A percentile compares a stretch with the other conserved stretches of the same genome.
These are phyloP conservation scores for Microctenopoma stevenorrisi DNA, from an alignment of 2,797 vertebrate genomes.

Conservation along the genomic window DNA sequence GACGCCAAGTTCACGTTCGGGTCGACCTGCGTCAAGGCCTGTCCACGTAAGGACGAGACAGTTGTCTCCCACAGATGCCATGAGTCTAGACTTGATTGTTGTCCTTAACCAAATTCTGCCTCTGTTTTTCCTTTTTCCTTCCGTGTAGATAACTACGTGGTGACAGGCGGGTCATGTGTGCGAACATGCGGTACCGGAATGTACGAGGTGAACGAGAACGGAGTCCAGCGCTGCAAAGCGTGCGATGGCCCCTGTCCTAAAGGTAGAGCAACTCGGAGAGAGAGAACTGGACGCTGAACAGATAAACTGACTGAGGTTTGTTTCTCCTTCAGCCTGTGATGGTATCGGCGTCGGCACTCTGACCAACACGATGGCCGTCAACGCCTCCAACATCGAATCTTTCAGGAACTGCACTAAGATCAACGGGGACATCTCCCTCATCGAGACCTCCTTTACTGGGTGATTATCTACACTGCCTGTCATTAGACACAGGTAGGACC, in stretches of 20 bases:
- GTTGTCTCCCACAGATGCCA: no score
- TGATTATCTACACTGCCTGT: conserved; percentile 60
- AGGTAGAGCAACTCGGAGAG: conserved; percentile 78
- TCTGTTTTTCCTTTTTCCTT: not conserved
- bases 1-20: conserved; percentile 92
- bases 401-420: conserved; percentile 95
- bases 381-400: conserved; percentile 91
- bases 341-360: conserved; percentile 88
- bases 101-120: not conserved
- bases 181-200: conserved; percentile 86
- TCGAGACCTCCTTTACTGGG: conserved; percentile 87
- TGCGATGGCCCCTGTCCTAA: conserved; percentile 93
- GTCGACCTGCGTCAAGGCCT: conserved; percentile 91
- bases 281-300: not conserved
- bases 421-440: conserved; percentile 87
- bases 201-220: conserved; percentile 88
- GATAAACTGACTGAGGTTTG: not conserved
- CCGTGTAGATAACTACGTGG: conserved; percentile 90
- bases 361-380: conserved; percentile 86
- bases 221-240: conserved; percentile 89
- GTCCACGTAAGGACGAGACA: conserved; percentile 86
- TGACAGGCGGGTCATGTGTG: conserved; percentile 92
- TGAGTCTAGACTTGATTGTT: no score
- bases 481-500: no score
- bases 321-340: conserved; percentile 82